These are phyloP conservation scores for Amphipoea oculea DNA, from an alignment of 2,888 invertebrate genomes.

Conservation along the genomic window DNA sequence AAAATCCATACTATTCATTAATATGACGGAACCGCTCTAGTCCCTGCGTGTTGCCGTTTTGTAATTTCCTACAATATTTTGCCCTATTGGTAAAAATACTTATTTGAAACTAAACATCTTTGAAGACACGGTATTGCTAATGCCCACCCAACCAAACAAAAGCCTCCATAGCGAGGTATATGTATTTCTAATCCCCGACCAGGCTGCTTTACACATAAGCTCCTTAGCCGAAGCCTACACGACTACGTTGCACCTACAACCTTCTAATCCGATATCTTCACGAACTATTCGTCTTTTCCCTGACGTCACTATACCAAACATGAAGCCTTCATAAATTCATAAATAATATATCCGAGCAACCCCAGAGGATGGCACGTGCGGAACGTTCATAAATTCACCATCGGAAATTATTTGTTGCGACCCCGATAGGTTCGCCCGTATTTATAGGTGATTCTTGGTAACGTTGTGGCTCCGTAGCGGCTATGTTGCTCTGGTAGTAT, in stretches of 20 bases:
- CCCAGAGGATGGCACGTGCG: constrained; percentile 51
- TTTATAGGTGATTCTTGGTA: constrained; percentile 44
- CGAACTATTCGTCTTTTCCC: constrained; percentile 9
- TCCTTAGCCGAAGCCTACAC: constrained; percentile 16
- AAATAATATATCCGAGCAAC: constrained; percentile 43
- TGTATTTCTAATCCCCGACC: not conserved
- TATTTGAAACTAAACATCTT: not conserved
- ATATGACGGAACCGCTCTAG: not conserved
- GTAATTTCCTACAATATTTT: not conserved
- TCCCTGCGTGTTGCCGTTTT: not conserved
- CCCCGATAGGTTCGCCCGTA: constrained; percentile 8
- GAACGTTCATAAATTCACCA: constrained; percentile 60
- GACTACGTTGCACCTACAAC: not conserved
- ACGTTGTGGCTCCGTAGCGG: not conserved
- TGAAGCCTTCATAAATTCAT: constrained; percentile 44
- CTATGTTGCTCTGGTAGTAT: constrained; percentile 27
- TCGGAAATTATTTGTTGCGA: constrained; percentile 59
- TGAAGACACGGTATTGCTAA: not conserved
- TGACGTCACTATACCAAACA: constrained; percentile 28
- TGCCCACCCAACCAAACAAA: not conserved
- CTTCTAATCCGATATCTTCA: constrained; percentile 29
- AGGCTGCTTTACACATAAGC: constrained; percentile 10
- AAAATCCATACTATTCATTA: no score
- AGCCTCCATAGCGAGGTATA: no score
- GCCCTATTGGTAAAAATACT: not conserved